These are phyloP conservation scores for Gallinago paraguaiae DNA, from an alignment of 2,113 vertebrate species.

Conservation along the genomic window DNA sequence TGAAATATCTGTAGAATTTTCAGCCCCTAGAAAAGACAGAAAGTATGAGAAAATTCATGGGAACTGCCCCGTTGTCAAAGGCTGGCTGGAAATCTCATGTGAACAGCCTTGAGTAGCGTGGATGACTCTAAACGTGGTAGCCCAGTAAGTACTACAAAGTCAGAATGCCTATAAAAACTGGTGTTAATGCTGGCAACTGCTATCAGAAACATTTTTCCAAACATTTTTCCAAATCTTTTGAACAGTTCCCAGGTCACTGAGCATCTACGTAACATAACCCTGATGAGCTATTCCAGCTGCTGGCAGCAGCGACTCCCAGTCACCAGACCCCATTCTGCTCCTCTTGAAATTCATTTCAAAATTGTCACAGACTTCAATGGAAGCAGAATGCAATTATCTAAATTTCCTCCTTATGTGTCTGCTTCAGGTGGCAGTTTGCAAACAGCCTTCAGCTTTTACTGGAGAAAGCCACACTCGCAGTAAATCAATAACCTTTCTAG, in stretches of 20 bases:
- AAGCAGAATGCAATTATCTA: not conserved
- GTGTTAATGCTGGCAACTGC: not conserved
- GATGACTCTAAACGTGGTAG: not conserved
- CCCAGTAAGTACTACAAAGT: not conserved
- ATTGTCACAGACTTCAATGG: not conserved
- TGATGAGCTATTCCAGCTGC: not conserved
- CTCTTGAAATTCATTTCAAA: not conserved
- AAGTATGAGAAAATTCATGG: not conserved
- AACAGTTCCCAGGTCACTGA: not conserved
- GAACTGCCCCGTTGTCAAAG: not conserved
- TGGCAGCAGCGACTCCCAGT: not conserved
- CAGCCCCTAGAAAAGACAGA: not conserved
- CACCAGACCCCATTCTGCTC: not conserved
- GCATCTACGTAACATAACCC: not conserved
- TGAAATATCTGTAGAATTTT: not conserved
- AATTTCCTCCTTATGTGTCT: not conserved
- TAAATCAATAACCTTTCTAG: constrained; percentile 44
- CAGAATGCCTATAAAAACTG: not conserved
- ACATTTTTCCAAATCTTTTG: not conserved
- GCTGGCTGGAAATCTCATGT: not conserved
- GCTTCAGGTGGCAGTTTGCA: constrained; percentile 31
- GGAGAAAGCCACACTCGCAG: not conserved
- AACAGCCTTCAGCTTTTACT: constrained; percentile 5
- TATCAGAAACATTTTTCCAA: not conserved
- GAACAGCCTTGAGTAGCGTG: not conserved